Base-by-base conservation (phyloP, 2,888 invertebrate genomes). In the Tholera decimalis region DNA sequence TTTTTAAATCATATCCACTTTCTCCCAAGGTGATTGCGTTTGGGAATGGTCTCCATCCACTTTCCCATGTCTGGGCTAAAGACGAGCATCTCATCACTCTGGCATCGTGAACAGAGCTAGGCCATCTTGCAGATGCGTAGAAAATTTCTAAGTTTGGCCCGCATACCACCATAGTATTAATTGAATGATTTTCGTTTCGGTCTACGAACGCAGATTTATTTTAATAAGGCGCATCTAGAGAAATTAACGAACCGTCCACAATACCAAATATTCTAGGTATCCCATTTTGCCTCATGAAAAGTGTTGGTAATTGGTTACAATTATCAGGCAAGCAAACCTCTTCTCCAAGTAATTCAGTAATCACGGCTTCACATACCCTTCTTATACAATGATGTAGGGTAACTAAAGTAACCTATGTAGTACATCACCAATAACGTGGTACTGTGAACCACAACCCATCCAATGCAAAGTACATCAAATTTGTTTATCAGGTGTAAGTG, bases 191-290 rank as follows among this genome's bases (percentile, higher is more conserved):
- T 46, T 24, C 22, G 22, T 44, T 44, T 13, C 22, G 7, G 24
- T 44, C 24, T 15, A 44, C 24, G 24, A 44, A 24, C 24, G 44
- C 22, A 22, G 22, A 44, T 44, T 44, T 15, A 44, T 44, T 44
- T 24, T 44, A 11, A 22, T 6, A 13, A 22, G 22, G 43, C 22
- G 15, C 43, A 43, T 43, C 44, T 43, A 22, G 43, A 43, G 5
- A 20, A 41, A 20, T 43, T 15, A 43, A 22, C 22, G 22, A 22
- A 43, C 43, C 43, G 13, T 22, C 22, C 44, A 44, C 44, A 44
- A 24, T 44, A 44, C 15, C 24, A 44, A 15, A 24, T 24, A 44
- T 44, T 24, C 44, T 44, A 44, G 44, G 44, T 44, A 44, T 44
- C 24, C 24, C 44, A 44, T 44, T 33, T 9, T 33, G 7, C 30